Evolutionary conservation across 1,140 invertebrate genomes (phyloP), one percentile per base, ranked within the genome.

Genomic region (Megalopta genalis): DNA sequence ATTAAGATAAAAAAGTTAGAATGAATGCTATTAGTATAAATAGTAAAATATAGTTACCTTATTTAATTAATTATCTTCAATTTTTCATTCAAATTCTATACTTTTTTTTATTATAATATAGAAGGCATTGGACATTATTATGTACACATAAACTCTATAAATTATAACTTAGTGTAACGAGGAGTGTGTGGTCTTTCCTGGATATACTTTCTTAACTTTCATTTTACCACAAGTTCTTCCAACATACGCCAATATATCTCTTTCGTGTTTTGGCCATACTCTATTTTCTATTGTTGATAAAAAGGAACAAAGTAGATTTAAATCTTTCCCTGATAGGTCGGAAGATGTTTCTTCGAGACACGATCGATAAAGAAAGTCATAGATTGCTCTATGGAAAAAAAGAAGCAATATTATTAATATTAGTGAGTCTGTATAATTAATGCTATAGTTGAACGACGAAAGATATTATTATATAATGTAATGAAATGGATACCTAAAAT

Each of bases 341-440:
- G 77, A 46, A 0, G 63, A 49, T 8, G 62, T 3, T 39, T 82
- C 66, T 10, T 70, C 81, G 4, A 59, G 54, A 8, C 71, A 66
- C 7, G 82, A 63, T 2, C 77, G 74, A 81, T 89, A 86, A 69
- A 90, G 65, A 68, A 85, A 88, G 0, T 84, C 59, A 39, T 90
- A 90, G 52, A 85, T 71, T 79, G 79, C 72, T 49, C 88, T 90
- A 63, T 6, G 32, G 57, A 27, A 46, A 69, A 42, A 23, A 14
- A 59, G 57, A 63, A 68, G 67, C 76, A 63, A 37, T 18, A 42
- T 49, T 68, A 68, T 70, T 76, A 81, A 60, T 25, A 85, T 32
- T n/a, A n/a, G n/a, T n/a, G n/a, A n/a, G n/a, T n/a, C n/a, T n/a
- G n/a, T n/a, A n/a, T n/a, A n/a, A 62, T 37, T 18, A 59, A 66